phyloP scores from a whole-genome alignment of 2,888 invertebrate genomes.

The Drosophila anomalata region DNA sequence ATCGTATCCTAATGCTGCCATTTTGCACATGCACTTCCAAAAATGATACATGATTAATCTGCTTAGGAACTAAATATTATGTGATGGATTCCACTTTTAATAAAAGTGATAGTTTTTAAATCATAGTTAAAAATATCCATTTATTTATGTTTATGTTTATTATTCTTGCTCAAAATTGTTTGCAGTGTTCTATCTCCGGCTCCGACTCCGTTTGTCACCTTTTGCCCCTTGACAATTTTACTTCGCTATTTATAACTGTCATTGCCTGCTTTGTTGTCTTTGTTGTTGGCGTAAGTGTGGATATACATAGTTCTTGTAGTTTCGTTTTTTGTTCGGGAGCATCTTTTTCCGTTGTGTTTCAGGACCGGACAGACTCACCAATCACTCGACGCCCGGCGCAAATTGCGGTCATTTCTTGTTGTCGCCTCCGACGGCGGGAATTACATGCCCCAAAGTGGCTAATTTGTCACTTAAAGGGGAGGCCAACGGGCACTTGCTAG shows the following conservation, averaged over 20 bases:
- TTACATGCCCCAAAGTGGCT: constrained; percentile 74
- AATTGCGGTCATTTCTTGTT: constrained; percentile 79
- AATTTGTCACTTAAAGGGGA: constrained; percentile 66
- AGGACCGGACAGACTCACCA: constrained; percentile 56
- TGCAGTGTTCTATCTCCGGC: constrained; percentile 8
- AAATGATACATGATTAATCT: background rate
- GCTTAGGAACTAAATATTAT: background rate
- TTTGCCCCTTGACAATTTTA: constrained; percentile 63
- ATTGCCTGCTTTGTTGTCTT: constrained; percentile 27
- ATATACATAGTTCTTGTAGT: background rate
- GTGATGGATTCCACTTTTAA: background rate
- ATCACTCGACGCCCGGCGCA: constrained; percentile 72
- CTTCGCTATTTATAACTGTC: constrained; percentile 78
- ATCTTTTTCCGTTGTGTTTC: constrained; percentile 56
- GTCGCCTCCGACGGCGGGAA: constrained; percentile 72
- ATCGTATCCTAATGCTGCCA: constrained; percentile 49
- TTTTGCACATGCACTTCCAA: constrained; percentile 19
- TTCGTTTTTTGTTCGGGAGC: constrained; percentile 44
- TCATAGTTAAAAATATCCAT: too few species aligned
- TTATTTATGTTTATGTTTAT: too few species aligned
- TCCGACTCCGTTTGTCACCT: constrained; percentile 13
- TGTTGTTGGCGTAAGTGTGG: constrained; percentile 4
- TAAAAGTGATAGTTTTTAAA: too few species aligned
- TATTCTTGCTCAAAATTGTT: background rate
- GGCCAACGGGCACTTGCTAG: constrained; percentile 16